Evolutionary conservation across 2,113 vertebrate genomes (phyloP).

Genomic region (Ariopsis seemanni): DNA sequence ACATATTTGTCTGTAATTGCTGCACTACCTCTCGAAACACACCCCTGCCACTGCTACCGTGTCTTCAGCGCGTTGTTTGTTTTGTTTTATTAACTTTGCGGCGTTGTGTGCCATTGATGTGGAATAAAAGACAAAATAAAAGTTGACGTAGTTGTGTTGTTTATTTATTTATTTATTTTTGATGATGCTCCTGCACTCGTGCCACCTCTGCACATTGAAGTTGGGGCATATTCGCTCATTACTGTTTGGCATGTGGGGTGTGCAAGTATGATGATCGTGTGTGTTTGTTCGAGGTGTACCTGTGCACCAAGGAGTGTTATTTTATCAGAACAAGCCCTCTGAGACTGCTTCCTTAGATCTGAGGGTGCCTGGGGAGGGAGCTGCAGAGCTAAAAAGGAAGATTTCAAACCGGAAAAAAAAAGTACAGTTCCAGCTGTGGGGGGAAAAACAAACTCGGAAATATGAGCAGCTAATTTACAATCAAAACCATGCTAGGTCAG

Average conservation of each 20-base stretch:
- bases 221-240: constrained; percentile 59
- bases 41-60: constrained; percentile 52
- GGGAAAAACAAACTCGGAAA: constrained; percentile 72
- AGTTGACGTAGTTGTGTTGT: constrained; percentile 73
- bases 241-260: constrained; percentile 47
- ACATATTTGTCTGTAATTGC: constrained; percentile 77
- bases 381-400: constrained; percentile 71
- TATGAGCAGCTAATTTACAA: constrained; percentile 70
- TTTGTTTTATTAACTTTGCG: constrained; percentile 74
- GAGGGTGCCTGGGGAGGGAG: constrained; percentile 74
- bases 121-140: constrained; percentile 75
- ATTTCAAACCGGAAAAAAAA: constrained; percentile 71
- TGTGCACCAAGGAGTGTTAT: constrained; percentile 71
- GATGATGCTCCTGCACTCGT: constrained; percentile 45
- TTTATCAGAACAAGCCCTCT: constrained; percentile 77
- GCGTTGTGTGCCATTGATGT: constrained; percentile 73
- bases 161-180: constrained; percentile 48
- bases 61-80: constrained; percentile 55
- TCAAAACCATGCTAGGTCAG: constrained; percentile 68
- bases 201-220: constrained; percentile 54
- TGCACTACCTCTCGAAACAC: constrained; percentile 68
- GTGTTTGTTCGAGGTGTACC: constrained; percentile 63
- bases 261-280: constrained; percentile 57
- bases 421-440: constrained; percentile 65
- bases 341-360: constrained; percentile 77